phyloP scores from a whole-genome alignment of 37 sponge, comb jelly and placozoan species.

The Agelas oroides region DNA sequence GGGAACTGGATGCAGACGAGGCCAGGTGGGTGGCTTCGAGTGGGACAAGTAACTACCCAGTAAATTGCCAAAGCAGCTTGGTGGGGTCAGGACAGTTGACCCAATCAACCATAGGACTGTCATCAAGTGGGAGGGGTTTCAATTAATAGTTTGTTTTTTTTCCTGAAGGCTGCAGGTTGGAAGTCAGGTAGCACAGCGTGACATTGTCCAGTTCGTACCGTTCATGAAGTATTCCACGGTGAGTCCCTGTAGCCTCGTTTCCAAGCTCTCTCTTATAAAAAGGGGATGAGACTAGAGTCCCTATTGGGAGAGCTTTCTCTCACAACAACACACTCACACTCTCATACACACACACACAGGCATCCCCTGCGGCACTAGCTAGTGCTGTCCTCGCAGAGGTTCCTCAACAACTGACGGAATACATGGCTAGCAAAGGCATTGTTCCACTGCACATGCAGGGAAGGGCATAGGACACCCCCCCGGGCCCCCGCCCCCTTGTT shows the following conservation, averaged over 20 bases:
- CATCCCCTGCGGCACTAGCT: constrained; percentile 55
- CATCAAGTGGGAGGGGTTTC: too few species aligned
- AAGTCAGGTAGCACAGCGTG: constrained; percentile 51
- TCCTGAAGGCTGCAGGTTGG: constrained; percentile 35
- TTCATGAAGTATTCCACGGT: constrained; percentile 48
- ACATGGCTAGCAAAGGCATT: constrained; percentile 57
- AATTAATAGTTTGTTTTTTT: too few species aligned
- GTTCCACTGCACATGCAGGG: constrained; percentile 20
- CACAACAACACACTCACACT: constrained; percentile 17
- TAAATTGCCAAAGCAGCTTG: not conserved
- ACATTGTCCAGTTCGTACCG: constrained; percentile 92
- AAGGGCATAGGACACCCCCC: too few species aligned
- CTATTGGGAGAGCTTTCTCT: too few species aligned
- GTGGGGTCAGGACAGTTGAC: not conserved
- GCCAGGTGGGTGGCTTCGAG: constrained; percentile 57
- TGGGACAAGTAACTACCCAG: not conserved
- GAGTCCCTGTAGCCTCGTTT: too few species aligned
- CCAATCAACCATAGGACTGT: too few species aligned
- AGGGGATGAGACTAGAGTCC: too few species aligned
- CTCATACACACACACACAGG: constrained; percentile 16
- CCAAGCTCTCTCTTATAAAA: too few species aligned
- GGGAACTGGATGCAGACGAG: constrained; percentile 75
- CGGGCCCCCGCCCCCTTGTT: too few species aligned
- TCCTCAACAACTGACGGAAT: constrained; percentile 73
- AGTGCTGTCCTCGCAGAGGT: constrained; percentile 78